Conservation (phyloP, 2,113 vertebrate genomes). For the Glareola pratincola region DNA sequence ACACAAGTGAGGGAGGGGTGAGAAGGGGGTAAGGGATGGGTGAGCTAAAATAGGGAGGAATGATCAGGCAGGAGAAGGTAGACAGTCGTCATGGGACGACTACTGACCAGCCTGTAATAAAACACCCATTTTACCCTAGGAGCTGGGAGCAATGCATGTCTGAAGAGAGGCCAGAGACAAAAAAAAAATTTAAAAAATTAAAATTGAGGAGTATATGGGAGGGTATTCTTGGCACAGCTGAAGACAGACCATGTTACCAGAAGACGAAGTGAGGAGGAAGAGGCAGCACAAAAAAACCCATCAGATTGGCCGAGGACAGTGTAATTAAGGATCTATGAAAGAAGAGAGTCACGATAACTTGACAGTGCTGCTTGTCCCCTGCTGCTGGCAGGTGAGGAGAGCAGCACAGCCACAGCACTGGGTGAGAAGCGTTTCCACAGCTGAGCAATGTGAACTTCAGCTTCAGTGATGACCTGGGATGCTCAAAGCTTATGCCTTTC, state of each 20-base stretch:
- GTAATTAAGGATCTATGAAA: neutral
- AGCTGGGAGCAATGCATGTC: neutral
- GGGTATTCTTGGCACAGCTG: neutral
- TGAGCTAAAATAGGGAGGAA: neutral
- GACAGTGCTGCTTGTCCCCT: neutral
- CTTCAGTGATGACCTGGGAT: neutral
- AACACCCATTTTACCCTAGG: neutral
- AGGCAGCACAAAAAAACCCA: neutral
- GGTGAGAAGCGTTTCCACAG: neutral
- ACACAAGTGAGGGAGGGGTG: neutral
- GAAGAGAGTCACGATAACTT: neutral
- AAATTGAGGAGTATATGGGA: neutral
- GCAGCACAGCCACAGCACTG: accelerated
- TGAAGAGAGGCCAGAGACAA: neutral
- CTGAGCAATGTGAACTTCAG: neutral
- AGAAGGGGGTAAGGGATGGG: neutral
- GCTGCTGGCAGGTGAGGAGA: accelerated
- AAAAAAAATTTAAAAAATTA: neutral
- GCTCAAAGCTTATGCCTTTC: neutral
- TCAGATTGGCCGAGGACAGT: neutral
- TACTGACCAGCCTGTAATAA: neutral
- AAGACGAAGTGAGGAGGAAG: neutral
- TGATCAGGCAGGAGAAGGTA: neutral
- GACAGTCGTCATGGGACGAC: no score
- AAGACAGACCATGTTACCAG: neutral